Percentiles rank a stretch among this genome's conserved stretches.
phyloP scores from a whole-genome alignment of 1,140 invertebrate species.

The Ips typographus region DNA sequence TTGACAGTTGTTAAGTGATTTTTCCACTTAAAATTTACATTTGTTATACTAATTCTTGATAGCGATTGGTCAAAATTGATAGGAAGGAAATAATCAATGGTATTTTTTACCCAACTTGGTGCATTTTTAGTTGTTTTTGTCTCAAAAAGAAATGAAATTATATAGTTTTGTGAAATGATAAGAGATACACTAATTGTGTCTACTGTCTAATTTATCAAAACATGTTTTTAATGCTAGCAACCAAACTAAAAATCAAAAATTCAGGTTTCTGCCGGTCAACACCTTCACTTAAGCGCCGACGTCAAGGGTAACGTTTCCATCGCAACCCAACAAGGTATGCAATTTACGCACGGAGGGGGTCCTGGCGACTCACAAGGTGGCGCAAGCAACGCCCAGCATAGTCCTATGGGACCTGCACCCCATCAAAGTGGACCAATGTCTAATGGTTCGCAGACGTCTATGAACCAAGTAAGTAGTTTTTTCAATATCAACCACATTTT shows the following conservation, averaged over 20 bases:
- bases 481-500: no score
- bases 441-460: constrained; percentile 9
- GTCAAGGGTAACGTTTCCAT: constrained; percentile 70
- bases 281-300: constrained; percentile 72
- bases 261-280: constrained; percentile 78
- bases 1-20: no score
- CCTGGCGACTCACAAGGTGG: constrained; percentile 19
- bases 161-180: no score
- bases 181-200: no score
- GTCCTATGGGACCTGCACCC: constrained; percentile 27
- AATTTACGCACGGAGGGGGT: constrained; percentile 59
- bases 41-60: no score
- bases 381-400: constrained; percentile 16
- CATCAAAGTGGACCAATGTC: constrained; percentile 31
- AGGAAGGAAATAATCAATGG: no score
- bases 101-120: no score
- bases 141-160: no score
- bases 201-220: background rate
- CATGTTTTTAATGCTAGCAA: constrained; percentile 26
- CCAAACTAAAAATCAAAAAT: constrained; percentile 1
- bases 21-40: no score
- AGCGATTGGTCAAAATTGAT: no score
- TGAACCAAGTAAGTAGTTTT: constrained; percentile 11
- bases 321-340: constrained; percentile 76
- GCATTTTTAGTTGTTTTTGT: no score